These are phyloP conservation scores for Gallirallus australis DNA, from an alignment of 2,797 vertebrate species.

Conservation along the genomic window DNA sequence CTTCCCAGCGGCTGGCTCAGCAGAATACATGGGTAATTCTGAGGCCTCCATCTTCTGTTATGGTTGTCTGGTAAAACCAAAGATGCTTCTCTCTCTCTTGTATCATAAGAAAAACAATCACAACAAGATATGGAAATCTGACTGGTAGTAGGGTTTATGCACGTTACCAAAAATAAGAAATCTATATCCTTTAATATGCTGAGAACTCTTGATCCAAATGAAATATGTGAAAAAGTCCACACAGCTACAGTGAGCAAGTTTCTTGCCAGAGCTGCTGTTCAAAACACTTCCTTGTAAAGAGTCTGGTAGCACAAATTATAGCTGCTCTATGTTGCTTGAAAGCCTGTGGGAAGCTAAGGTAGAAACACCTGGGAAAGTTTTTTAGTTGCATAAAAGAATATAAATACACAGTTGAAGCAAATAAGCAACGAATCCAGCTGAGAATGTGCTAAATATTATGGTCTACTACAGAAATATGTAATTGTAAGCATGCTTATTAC, in stretches of 20 bases:
- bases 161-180: not conserved
- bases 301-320: not conserved
- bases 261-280: not conserved
- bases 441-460: conserved; percentile 60
- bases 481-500: conserved; percentile 57
- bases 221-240: not conserved
- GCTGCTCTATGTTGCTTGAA: not conserved
- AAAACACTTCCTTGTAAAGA: not conserved
- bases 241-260: not conserved
- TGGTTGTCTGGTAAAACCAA: not conserved
- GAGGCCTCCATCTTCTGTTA: not conserved
- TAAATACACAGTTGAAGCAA: not conserved
- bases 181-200: not conserved
- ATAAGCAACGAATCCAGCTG: not conserved
- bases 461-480: conserved; percentile 47
- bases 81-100: not conserved
- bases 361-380: not conserved
- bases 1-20: not conserved
- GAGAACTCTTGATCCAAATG: not conserved
- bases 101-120: not conserved
- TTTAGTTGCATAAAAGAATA: not conserved
- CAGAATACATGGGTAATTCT: not conserved
- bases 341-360: not conserved
- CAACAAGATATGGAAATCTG: not conserved
- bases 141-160: accelerated